Evolutionary conservation across 2,888 invertebrate species (phyloP).

Genomic region (Limenitis camilla): DNA sequence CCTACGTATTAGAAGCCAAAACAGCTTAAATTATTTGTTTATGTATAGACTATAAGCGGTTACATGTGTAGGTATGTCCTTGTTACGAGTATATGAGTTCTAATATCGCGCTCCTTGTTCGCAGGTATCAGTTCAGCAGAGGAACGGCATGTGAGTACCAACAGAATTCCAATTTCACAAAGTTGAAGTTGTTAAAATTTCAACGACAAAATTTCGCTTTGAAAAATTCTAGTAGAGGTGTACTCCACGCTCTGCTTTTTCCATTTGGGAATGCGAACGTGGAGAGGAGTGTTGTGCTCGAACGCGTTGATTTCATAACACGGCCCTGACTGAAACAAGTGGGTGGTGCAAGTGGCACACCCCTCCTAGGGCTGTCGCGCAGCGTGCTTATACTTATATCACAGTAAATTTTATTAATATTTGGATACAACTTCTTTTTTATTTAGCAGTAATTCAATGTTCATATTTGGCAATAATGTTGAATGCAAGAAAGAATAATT

Average conservation of each 20-base stretch:
- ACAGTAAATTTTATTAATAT: not conserved
- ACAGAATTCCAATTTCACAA: conserved; percentile 33
- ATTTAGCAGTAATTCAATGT: too few relatives aligned
- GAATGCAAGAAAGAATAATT: too few relatives aligned
- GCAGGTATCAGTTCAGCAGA: conserved; percentile 72
- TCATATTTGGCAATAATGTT: too few relatives aligned
- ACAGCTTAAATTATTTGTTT: too few relatives aligned
- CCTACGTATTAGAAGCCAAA: too few relatives aligned
- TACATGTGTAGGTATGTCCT: not conserved
- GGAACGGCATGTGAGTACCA: conserved; percentile 70
- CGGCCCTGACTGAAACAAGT: conserved; percentile 66
- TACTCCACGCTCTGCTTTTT: conserved; percentile 48
- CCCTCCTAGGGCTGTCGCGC: conserved; percentile 38
- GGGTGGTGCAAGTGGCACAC: conserved; percentile 66
- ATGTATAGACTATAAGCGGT: too few relatives aligned
- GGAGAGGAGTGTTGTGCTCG: conserved; percentile 63
- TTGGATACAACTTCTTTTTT: too few relatives aligned
- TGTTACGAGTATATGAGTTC: conserved; percentile 1
- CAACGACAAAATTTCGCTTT: conserved; percentile 47
- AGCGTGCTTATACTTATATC: not conserved
- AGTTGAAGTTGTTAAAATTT: conserved; percentile 60
- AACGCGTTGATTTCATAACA: conserved; percentile 75
- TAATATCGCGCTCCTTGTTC: conserved; percentile 37
- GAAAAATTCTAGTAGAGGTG: conserved; percentile 56
- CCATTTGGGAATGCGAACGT: conserved; percentile 64